These are phyloP conservation scores for Drusus annulatus DNA, from an alignment of 1,140 invertebrate species.

Conservation along the genomic window DNA sequence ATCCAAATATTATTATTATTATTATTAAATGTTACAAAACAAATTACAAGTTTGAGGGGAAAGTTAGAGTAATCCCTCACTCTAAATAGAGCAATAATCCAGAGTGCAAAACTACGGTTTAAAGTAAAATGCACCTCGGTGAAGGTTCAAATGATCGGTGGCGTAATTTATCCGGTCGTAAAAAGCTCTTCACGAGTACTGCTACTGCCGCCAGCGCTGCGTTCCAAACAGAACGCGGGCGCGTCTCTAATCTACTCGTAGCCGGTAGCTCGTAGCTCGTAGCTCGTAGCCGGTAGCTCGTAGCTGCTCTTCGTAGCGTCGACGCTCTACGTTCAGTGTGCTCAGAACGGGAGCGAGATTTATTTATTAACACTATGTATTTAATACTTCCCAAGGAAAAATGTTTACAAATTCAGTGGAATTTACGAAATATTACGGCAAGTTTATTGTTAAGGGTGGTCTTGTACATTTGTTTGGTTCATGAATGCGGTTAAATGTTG, in stretches of 20 bases:
- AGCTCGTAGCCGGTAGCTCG: not conserved
- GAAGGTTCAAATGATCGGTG: slow-evolving; percentile 50
- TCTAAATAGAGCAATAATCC: slow-evolving; percentile 33
- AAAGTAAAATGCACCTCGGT: slow-evolving; percentile 50
- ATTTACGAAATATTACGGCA: too few relatives aligned
- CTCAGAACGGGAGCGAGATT: too few relatives aligned
- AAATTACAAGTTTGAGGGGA: not conserved
- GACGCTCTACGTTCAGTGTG: too few relatives aligned
- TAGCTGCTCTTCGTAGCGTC: too few relatives aligned
- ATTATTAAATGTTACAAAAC: too few relatives aligned
- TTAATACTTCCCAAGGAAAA: too few relatives aligned
- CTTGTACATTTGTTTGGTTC: too few relatives aligned
- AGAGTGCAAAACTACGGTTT: slow-evolving; percentile 18
- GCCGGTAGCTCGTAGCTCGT: not conserved
- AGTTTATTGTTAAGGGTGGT: too few relatives aligned
- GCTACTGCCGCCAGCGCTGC: not conserved
- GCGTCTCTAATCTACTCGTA: not conserved
- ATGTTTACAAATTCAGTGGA: too few relatives aligned
- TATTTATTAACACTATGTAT: too few relatives aligned
- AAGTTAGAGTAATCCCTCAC: slow-evolving; percentile 31
- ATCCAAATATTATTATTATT: too few relatives aligned
- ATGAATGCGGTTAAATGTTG: too few relatives aligned
- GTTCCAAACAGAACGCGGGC: slow-evolving; percentile 22
- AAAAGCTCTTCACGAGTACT: slow-evolving; percentile 48
- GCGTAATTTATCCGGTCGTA: slow-evolving; percentile 51